Base-by-base conservation (phyloP, 2,888 invertebrate species). In the Cephus runcator region DNA sequence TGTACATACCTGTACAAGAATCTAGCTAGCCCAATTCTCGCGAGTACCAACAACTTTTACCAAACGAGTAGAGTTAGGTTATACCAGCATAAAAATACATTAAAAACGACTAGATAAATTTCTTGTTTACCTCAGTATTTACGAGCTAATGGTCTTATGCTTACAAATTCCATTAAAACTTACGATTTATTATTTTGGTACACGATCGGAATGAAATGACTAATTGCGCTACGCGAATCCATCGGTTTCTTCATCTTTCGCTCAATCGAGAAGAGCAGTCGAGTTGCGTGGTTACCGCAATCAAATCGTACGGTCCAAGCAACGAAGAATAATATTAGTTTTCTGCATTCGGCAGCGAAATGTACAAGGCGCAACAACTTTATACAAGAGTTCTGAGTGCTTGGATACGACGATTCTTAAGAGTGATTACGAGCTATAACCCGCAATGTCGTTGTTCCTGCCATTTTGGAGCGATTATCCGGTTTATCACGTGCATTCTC, bases 331-430 rank as follows among this genome's bases (percentile, higher is more conserved):
- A 82, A 78, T 78, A 69, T 81, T 81, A 73, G 35, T 79, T 83
- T 81, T 56, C 23, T 23, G 36, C 36, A 56, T 56, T 85, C 84
- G 86, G 87, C 87, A 85, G 88, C 87, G 84, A 84, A 88, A 87
- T 88, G 82, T 88, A 88, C 88, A 88, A 87, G 85, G 88, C 88
- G 85, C 82, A 76, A 86, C 83, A 87, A 86, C 83, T 87, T 88
- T 88, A 85, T 87, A 87, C 86, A 87, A 80, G 81, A 85, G 83
- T 80, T 75, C 79, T 78, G 81, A 83, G 76, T 75, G 74, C 82
- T 83, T 82, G 79, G 81, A 83, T 76, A 81, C 71, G 71, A 81
- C 76, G 69, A 75, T 77, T 75, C 80, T 75, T 76, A 79, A 15
- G 11, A 34, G 74, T 31, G 71, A 30, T 31, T 31, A 33, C 31